These are phyloP conservation scores for Cardiocondyla obscurior DNA, from an alignment of 1,140 invertebrate genomes.

Conservation along the genomic window DNA sequence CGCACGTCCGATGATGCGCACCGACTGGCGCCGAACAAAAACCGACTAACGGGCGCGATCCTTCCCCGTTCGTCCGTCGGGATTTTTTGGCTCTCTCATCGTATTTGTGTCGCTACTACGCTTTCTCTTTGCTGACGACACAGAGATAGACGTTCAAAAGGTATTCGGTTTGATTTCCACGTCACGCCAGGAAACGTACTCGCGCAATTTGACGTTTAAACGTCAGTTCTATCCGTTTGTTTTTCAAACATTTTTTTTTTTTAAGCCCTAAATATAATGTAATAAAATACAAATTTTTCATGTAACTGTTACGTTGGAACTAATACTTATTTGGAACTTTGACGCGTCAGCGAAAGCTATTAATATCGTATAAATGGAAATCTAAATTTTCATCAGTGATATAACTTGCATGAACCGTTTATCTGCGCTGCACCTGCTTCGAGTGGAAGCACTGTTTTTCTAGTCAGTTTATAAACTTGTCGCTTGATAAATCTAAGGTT, in stretches of 20 bases:
- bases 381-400: not conserved
- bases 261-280: no score
- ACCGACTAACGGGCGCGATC: not conserved
- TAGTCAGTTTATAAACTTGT: constrained; percentile 52
- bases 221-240: not conserved
- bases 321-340: not conserved
- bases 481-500: constrained; percentile 58
- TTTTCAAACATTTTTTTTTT: not conserved
- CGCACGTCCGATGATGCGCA: constrained; percentile 1
- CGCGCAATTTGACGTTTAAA: constrained; percentile 1
- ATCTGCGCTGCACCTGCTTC: constrained; percentile 41
- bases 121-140: not conserved
- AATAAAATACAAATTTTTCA: not conserved
- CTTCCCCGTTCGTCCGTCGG: not conserved
- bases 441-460: constrained; percentile 19
- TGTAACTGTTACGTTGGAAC: not conserved
- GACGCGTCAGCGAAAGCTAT: not conserved
- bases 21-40: not conserved
- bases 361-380: not conserved
- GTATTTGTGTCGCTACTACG: not conserved
- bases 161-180: constrained; percentile 6
- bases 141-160: not conserved
- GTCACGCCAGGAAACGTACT: not conserved
- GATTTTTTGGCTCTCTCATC: constrained; percentile 6
- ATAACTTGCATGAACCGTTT: constrained; percentile 21